These are phyloP conservation scores for Caenorhabditis plicata DNA, from an alignment of 2,888 invertebrate genomes.

Conservation along the genomic window DNA sequence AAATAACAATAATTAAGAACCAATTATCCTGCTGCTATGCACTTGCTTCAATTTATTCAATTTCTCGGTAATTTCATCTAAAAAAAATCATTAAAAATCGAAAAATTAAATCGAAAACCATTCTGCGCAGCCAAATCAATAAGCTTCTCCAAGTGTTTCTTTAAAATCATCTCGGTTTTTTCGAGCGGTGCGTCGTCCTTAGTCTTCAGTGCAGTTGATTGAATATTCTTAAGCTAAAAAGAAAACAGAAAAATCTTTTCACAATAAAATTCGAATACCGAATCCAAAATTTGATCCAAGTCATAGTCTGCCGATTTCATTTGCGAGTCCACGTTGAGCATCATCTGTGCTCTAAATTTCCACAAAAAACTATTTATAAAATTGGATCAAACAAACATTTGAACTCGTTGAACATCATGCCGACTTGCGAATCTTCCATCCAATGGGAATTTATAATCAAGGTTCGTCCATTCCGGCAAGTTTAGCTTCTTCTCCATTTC, in stretches of 20 bases:
- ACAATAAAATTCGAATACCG: neutral
- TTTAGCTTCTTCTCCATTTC: constrained; percentile 31
- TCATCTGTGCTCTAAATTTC: constrained; percentile 38
- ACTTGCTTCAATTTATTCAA: constrained; percentile 6
- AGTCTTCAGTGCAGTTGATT: constrained; percentile 6
- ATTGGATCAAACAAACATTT: constrained; percentile 28
- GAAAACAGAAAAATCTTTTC: neutral
- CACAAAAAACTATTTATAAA: no score
- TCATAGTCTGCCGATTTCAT: constrained; percentile 34
- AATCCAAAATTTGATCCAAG: constrained; percentile 24
- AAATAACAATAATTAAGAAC: neutral
- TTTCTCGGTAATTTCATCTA: constrained; percentile 18
- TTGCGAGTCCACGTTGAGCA: constrained; percentile 32
- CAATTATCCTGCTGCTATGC: constrained; percentile 13
- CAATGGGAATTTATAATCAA: constrained; percentile 33
- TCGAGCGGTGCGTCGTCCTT: constrained; percentile 24
- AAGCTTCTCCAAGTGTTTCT: constrained; percentile 29
- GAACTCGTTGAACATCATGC: constrained; percentile 34
- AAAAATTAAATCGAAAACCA: neutral
- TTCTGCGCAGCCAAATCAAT: constrained; percentile 21
- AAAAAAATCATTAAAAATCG: constrained; percentile 4
- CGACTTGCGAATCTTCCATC: constrained; percentile 26
- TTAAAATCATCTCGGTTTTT: constrained; percentile 28
- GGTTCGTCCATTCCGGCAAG: constrained; percentile 32
- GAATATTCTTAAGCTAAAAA: constrained; percentile 10